Percentiles rank a stretch among this genome's conserved stretches.
Conservation (phyloP, 2,113 vertebrate species). For the Paraplagusia blochii region DNA sequence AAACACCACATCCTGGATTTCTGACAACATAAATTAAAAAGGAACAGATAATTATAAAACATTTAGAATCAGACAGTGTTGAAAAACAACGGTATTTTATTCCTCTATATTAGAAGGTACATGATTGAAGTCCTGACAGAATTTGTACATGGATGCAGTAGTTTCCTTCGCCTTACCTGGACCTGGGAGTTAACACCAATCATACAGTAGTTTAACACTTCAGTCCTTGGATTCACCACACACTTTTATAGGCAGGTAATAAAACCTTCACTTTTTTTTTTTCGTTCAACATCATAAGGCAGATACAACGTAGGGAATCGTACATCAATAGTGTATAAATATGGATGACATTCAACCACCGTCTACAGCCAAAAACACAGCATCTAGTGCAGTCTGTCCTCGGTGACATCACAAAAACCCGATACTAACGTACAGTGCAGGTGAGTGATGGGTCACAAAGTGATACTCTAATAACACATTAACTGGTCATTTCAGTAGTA, state of each 20-base stretch:
- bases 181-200: conserved; percentile 19
- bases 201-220: conserved; percentile 14
- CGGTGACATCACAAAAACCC: conserved; percentile 2
- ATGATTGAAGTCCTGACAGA: conserved; percentile 63
- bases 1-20: neutral
- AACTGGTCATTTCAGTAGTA: conserved; percentile 50
- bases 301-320: conserved; percentile 23
- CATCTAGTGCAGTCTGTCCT: conserved; percentile 1
- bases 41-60: too few relatives aligned
- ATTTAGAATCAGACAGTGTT: conserved; percentile 16
- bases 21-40: too few relatives aligned
- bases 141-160: conserved; percentile 45
- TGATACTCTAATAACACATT: conserved; percentile 19
- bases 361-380: conserved; percentile 12
- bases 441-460: conserved; percentile 16
- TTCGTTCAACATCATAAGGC: conserved; percentile 31
- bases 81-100: conserved; percentile 70
- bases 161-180: conserved; percentile 12
- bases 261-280: conserved; percentile 17
- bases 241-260: conserved; percentile 1
- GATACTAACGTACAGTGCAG: conserved; percentile 26
- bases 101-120: conserved; percentile 67
- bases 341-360: conserved; percentile 19
- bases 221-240: conserved; percentile 1
- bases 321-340: conserved; percentile 14